Percentiles rank a stretch among this genome's conserved stretches.
Evolutionary conservation across 1,140 invertebrate genomes (phyloP).

Genomic region (Neomicropteryx cornuta): DNA sequence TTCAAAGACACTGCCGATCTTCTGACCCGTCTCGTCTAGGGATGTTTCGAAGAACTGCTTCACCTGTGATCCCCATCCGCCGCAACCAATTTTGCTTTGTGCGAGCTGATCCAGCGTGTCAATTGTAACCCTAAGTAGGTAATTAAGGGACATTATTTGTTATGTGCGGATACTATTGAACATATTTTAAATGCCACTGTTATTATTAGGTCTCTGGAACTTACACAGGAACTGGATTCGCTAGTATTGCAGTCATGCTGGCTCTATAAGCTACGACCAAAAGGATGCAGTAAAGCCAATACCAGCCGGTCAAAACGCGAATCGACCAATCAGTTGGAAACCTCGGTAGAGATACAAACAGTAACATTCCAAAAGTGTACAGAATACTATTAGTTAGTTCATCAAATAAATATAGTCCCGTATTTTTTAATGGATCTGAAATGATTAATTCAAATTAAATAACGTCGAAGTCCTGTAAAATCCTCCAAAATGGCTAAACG

Average conservation of each 20-base stretch:
- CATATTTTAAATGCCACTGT: no score
- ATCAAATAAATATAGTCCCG: constrained; percentile 56
- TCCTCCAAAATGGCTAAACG: no score
- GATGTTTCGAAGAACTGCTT: constrained; percentile 58
- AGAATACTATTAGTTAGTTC: constrained; percentile 58
- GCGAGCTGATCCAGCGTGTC: constrained; percentile 59
- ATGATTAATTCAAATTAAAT: no score
- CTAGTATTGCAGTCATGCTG: constrained; percentile 71
- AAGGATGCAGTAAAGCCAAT: constrained; percentile 73
- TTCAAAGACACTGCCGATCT: constrained; percentile 56
- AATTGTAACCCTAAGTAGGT: constrained; percentile 56
- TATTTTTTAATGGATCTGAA: constrained; percentile 24
- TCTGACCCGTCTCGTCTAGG: constrained; percentile 47
- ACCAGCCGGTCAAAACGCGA: constrained; percentile 68
- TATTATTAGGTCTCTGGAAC: no score
- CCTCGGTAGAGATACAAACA: constrained; percentile 62
- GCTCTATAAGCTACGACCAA: constrained; percentile 66
- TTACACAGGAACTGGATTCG: constrained; percentile 59
- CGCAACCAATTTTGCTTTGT: constrained; percentile 47
- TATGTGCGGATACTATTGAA: background rate
- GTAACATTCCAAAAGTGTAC: constrained; percentile 67
- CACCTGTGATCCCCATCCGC: constrained; percentile 57
- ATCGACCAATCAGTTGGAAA: constrained; percentile 66
- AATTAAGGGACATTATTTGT: background rate
- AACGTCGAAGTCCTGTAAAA: no score